Evolutionary conservation across 2,113 vertebrate genomes (phyloP).

Genomic region (Hippoglossus stenolepis): DNA sequence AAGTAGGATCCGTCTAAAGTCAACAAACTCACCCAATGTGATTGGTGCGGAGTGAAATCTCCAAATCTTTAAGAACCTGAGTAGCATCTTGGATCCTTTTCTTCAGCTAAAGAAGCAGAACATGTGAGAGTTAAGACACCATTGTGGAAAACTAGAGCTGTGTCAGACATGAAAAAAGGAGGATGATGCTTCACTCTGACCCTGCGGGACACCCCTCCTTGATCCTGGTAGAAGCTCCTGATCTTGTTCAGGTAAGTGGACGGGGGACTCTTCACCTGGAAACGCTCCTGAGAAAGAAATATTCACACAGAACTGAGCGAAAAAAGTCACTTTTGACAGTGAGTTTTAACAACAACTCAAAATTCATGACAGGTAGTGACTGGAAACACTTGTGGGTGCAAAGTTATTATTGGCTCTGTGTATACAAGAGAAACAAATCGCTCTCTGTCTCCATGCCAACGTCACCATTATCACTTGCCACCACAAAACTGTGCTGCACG

Average conservation of each 20-base stretch:
- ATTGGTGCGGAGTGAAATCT: slow-evolving; percentile 96
- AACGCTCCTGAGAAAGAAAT: slow-evolving; percentile 86
- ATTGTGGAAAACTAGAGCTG: background rate
- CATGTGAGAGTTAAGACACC: background rate
- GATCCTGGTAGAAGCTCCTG: slow-evolving; percentile 91
- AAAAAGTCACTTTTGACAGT: background rate
- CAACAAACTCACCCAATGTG: slow-evolving; percentile 90
- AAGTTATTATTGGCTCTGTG: slow-evolving; percentile 5
- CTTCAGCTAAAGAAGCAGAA: slow-evolving; percentile 79
- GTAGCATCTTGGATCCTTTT: slow-evolving; percentile 92
- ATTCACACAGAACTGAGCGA: background rate
- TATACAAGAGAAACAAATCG: slow-evolving; percentile 30
- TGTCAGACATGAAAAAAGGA: background rate
- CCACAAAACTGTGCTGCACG: slow-evolving; percentile 34
- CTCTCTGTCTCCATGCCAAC: slow-evolving; percentile 68
- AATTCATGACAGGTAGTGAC: background rate
- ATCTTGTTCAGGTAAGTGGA: slow-evolving; percentile 93
- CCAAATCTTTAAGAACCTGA: slow-evolving; percentile 92
- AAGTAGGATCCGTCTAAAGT: background rate
- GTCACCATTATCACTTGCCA: slow-evolving; percentile 9
- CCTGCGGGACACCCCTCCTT: slow-evolving; percentile 90
- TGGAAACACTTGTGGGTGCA: background rate
- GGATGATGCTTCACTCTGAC: slow-evolving; percentile 72
- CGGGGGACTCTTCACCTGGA: slow-evolving; percentile 96
- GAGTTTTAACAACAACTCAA: background rate